Evolutionary conservation across 2,113 vertebrate genomes (phyloP), one percentile per base, ranked within the genome.

Genomic region (Lynx canadensis): DNA sequence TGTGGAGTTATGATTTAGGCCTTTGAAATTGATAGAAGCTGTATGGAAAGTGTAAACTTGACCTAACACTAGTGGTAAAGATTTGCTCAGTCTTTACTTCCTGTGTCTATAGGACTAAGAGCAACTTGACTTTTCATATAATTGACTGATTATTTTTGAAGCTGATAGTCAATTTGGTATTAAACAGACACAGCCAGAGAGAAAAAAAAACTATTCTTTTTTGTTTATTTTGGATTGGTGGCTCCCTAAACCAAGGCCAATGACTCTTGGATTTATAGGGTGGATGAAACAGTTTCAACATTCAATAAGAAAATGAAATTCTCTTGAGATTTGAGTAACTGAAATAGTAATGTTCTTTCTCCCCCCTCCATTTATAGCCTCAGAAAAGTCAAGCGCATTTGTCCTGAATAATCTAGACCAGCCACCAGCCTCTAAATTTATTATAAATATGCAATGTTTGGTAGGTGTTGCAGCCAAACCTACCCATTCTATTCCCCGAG

Each of bases 271-370:
- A 98, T 98, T 96, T 97, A 92, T 94, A 95, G 48, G n/a, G 94
- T 97, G 66, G 74, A 82, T 89, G 95, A 97, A 95, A 97, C 63
- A 89, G 94, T 96, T 96, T 94, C 74, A 97, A 65, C 76, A 96
- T 97, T 96, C 52, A 97, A 5, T 96, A 91, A 94, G 50, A 38
- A 96, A 94, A 92, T 90, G 80, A 98, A 95, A 95, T 96, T 96
- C 95, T 73, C 52, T 68, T 18, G 83, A 96, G 95, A 79, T 33
- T 33, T 27, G 29, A 66, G 52, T 76, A 92, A 88, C 55, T 45
- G 84, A 96, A 96, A 76, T 71, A 69, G 48, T 83, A 88, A 89
- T 74, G 33, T 48, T 94, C 45, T 88, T 92, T 95, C 92, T 4
- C 90, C 82, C 90, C 79, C 33, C 57, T 95, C 74, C 18, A 81